Conservation (phyloP, 2,888 invertebrate genomes). For the Leptopilina syphax region DNA sequence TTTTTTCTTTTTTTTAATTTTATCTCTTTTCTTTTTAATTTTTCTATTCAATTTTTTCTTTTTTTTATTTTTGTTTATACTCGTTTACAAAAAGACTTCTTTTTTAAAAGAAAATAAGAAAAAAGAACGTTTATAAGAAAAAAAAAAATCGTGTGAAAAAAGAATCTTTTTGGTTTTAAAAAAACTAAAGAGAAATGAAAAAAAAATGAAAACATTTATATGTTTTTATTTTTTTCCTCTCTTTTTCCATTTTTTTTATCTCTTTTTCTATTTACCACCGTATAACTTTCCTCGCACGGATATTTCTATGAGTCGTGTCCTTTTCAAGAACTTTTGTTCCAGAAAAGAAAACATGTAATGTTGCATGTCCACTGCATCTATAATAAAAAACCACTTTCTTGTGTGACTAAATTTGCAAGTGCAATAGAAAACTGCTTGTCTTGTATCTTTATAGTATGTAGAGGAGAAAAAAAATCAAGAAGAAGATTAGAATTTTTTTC, state of each 20-base stretch:
- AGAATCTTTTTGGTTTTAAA: too few relatives aligned
- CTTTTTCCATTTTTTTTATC: not conserved
- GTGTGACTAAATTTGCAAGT: constrained; percentile 8
- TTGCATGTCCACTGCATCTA: constrained; percentile 19
- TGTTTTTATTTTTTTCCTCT: too few relatives aligned
- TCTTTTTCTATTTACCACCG: not conserved
- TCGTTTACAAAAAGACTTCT: too few relatives aligned
- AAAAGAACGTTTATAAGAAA: too few relatives aligned
- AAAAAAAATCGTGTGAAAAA: too few relatives aligned
- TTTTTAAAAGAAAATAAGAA: too few relatives aligned
- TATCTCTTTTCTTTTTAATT: too few relatives aligned
- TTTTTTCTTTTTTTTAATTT: too few relatives aligned
- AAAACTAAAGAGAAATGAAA: too few relatives aligned
- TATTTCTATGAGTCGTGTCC: not conserved
- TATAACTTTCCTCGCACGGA: not conserved
- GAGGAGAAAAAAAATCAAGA: not conserved
- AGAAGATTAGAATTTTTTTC: not conserved
- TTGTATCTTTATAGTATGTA: not conserved
- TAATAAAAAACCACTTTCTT: constrained; percentile 10
- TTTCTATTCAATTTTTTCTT: too few relatives aligned
- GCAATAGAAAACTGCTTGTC: not conserved
- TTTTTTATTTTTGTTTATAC: too few relatives aligned
- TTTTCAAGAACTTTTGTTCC: constrained; percentile 5
- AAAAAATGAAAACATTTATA: too few relatives aligned
- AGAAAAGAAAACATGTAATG: constrained; percentile 19